A percentile compares a stretch with the other conserved stretches of the same genome.
These are phyloP conservation scores for Isurus oxyrinchus DNA, from an alignment of 2,113 vertebrate genomes.

Conservation along the genomic window DNA sequence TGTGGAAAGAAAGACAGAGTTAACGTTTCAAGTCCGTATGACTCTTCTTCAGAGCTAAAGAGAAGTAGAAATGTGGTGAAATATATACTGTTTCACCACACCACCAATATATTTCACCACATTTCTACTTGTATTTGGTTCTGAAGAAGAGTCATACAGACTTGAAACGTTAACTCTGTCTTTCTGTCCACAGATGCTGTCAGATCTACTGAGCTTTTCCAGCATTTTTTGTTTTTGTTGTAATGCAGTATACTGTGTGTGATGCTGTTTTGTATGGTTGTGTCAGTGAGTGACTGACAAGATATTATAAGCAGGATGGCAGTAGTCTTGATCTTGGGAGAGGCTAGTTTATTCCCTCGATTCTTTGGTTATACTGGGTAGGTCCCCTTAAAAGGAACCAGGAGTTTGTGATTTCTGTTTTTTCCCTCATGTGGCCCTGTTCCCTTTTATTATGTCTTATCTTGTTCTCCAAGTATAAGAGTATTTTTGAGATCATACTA, in stretches of 20 bases:
- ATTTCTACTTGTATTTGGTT: too few relatives aligned
- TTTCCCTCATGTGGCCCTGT: background rate
- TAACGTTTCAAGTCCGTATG: too few relatives aligned
- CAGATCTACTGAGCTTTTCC: too few relatives aligned
- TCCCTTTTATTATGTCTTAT: background rate
- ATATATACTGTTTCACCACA: too few relatives aligned
- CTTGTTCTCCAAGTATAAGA: background rate
- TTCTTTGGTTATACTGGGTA: background rate
- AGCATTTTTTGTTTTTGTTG: too few relatives aligned
- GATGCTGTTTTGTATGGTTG: background rate
- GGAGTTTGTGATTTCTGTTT: background rate
- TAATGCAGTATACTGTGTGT: background rate
- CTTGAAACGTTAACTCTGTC: too few relatives aligned
- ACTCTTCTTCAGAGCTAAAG: too few relatives aligned
- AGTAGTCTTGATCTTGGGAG: background rate
- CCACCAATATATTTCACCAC: too few relatives aligned
- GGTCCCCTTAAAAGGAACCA: background rate
- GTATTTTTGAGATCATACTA: background rate
- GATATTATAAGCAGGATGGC: background rate
- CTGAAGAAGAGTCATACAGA: too few relatives aligned
- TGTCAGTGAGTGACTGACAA: background rate
- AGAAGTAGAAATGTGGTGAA: too few relatives aligned
- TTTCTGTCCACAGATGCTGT: too few relatives aligned
- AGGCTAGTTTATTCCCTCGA: background rate
- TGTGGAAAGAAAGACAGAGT: too few relatives aligned